These are phyloP conservation scores for Axinella damicornis DNA, from an alignment of 37 sponge, comb jelly and placozoan species.

Conservation along the genomic window DNA sequence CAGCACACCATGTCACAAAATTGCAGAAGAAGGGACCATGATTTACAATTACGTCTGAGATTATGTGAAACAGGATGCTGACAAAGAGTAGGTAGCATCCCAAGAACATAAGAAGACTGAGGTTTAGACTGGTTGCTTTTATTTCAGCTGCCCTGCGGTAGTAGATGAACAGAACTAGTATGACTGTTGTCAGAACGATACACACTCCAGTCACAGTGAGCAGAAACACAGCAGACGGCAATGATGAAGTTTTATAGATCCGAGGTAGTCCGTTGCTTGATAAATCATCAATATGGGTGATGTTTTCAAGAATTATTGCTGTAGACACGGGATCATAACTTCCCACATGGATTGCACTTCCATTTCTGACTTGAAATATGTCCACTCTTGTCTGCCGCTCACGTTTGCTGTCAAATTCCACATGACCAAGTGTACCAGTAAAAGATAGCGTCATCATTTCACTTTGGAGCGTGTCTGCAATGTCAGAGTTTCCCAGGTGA, in stretches of 20 bases:
- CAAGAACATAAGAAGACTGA: conserved; percentile 28
- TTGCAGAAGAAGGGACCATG: neutral
- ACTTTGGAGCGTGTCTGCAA: neutral
- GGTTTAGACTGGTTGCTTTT: conserved; percentile 26
- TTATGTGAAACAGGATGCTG: neutral
- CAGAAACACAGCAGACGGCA: neutral
- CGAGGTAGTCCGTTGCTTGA: too few species aligned
- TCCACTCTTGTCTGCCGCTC: neutral
- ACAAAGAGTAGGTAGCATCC: conserved; percentile 13
- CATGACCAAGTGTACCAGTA: neutral
- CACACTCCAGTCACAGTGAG: neutral
- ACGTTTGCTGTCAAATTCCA: neutral
- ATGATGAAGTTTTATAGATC: neutral
- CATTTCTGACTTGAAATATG: neutral
- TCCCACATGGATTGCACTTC: neutral
- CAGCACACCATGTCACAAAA: neutral
- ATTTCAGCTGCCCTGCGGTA: conserved; percentile 9
- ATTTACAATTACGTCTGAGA: neutral
- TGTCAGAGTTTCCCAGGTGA: neutral
- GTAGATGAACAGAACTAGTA: neutral
- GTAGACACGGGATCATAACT: neutral
- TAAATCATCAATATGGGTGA: too few species aligned
- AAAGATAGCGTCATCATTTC: neutral
- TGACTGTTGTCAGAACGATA: neutral
- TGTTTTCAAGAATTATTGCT: neutral